Base-by-base conservation (phyloP, 2,888 invertebrate genomes). In the Trilocha varians region DNA sequence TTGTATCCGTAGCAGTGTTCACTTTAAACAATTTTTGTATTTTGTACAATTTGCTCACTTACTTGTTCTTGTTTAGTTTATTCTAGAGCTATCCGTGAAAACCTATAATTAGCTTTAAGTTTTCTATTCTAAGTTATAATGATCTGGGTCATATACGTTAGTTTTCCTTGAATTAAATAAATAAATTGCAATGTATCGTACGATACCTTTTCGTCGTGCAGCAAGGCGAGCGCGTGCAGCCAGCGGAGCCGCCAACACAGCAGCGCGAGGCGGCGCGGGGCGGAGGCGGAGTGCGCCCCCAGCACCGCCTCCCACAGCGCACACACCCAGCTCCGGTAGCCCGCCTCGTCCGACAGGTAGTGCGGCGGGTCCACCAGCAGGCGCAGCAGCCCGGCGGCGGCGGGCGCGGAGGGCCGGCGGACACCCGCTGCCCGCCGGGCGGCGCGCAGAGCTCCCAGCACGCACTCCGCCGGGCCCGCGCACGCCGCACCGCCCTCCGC, bases 161-260 rank as follows among this genome's bases (percentile, higher is more conserved):
- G n/a, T n/a, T n/a, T n/a, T n/a, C n/a, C n/a, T n/a, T n/a, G n/a
- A n/a, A n/a, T n/a, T n/a, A n/a, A n/a, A n/a, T n/a, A n/a, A n/a
- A n/a, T n/a, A n/a, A n/a, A n/a, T n/a, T n/a, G n/a, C n/a, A n/a
- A n/a, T n/a, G n/a, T n/a, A n/a, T n/a, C n/a, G n/a, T n/a, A n/a
- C n/a, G n/a, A n/a, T n/a, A 25, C 47, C 43, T 45, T 44, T 18
- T 44, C 41, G 36, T 55, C 60, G 34, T 58, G 44, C 40, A 65
- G 57, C 51, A 60, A 47, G 49, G 53, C 44, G 43, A 68, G 65
- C 58, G 73, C 62, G 56, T 68, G 68, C 62, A 70, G 57, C 75
- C 72, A 73, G 48, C 78, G 75, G 63, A 78, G 62, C 2, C 77
- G 68, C 78, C 79, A 79, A 62, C 74, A 66, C 52, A 70, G 54